Conservation (phyloP, 2,113 vertebrate genomes). For the Meleagris gallopavo region DNA sequence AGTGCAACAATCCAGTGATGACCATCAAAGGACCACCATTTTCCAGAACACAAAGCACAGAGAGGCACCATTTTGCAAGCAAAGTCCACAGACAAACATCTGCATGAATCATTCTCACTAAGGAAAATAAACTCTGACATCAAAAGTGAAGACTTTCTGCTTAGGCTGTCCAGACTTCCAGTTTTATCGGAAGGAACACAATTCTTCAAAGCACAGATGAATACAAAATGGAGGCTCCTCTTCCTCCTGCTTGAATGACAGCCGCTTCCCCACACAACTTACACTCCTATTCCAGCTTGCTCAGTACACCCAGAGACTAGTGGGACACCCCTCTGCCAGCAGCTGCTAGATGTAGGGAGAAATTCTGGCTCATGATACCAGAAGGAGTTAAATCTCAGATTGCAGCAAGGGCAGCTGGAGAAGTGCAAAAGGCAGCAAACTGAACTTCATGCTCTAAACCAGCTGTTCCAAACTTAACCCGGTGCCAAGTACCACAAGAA, state of each 20-base stretch:
- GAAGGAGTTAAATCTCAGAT: constrained; percentile 50
- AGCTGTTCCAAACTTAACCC: constrained; percentile 65
- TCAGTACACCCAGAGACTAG: not conserved
- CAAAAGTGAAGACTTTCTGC: not conserved
- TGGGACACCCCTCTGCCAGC: not conserved
- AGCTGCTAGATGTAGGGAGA: not conserved
- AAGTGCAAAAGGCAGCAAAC: constrained; percentile 57
- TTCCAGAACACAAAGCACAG: not conserved
- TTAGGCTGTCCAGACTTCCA: not conserved
- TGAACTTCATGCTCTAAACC: constrained; percentile 50
- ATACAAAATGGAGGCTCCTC: not conserved
- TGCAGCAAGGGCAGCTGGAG: constrained; percentile 56
- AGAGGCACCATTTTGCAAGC: not conserved
- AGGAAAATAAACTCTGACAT: not conserved
- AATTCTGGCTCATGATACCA: not conserved
- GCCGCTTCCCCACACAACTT: fast-evolving
- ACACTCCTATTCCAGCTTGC: not conserved
- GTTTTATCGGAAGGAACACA: not conserved
- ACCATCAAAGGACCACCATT: not conserved
- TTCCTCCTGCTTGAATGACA: not conserved
- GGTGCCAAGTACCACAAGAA: constrained; percentile 63
- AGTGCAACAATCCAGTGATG: not conserved
- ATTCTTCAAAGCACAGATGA: not conserved
- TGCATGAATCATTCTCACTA: not conserved
- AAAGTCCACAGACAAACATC: not conserved